Percentiles rank a stretch among this genome's conserved stretches.
Evolutionary conservation across 2,888 invertebrate genomes (phyloP).

Genomic region (Acanthococcus lagerstroemiae): DNA sequence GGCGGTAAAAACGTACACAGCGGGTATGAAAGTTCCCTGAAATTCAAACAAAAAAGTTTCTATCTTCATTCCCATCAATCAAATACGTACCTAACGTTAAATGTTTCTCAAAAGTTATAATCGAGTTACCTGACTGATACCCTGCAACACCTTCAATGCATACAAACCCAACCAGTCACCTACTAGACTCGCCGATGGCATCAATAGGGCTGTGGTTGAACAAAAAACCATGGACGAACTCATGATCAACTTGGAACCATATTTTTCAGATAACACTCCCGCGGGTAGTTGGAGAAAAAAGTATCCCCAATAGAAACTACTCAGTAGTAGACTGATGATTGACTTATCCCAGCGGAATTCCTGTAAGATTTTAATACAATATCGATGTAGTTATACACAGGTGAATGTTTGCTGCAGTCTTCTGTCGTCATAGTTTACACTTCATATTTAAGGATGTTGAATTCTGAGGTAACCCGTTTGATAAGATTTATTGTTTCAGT

Average conservation of each 20-base stretch:
- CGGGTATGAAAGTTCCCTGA: constrained; percentile 22
- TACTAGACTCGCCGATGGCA: neutral
- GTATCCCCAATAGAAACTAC: constrained; percentile 26
- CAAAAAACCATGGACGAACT: constrained; percentile 9
- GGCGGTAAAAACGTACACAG: constrained; percentile 12
- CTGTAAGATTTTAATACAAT: no score
- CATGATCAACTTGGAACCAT: constrained; percentile 16
- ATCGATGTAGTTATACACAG: no score
- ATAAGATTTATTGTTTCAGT: no score
- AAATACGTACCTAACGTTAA: no score
- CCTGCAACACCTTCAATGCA: constrained; percentile 7
- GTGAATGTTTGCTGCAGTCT: no score
- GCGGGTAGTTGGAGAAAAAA: constrained; percentile 15
- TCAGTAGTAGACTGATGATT: neutral
- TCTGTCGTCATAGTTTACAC: no score
- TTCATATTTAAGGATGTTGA: no score
- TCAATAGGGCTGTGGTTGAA: constrained; percentile 1
- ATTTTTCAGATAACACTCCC: constrained; percentile 15
- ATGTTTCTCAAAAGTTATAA: no score
- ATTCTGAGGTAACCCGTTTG: no score
- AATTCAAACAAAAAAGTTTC: neutral
- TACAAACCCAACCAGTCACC: constrained; percentile 18
- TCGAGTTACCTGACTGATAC: constrained; percentile 16
- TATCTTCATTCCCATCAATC: neutral
- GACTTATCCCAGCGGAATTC: constrained; percentile 8